A percentile compares a stretch with the other conserved stretches of the same genome.
Evolutionary conservation across 1,140 invertebrate species (phyloP).

Genomic region (Bacillus rossius): DNA sequence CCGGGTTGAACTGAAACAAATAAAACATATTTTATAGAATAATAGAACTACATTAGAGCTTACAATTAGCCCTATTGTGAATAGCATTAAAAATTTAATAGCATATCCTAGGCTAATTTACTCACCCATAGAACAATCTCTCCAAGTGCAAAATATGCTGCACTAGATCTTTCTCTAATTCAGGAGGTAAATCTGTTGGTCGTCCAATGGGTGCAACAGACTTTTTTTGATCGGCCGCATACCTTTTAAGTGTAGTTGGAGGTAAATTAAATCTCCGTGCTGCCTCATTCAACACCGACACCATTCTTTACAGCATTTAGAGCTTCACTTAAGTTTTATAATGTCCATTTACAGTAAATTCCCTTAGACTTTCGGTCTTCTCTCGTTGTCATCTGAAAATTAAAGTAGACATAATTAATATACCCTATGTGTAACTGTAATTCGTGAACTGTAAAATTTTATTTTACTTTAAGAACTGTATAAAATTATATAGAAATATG

Average conservation of each 20-base stretch:
- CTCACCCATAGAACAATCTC: background rate
- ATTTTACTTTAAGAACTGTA: no score
- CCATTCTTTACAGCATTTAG: background rate
- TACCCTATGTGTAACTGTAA: no score
- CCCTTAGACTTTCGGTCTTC: background rate
- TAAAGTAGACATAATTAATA: no score
- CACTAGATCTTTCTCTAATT: background rate
- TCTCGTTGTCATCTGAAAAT: background rate
- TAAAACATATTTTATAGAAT: background rate
- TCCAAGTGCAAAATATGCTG: slow-evolving; percentile 6
- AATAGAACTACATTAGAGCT: background rate
- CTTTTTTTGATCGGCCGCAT: background rate
- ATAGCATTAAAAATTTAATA: background rate
- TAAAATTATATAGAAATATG: no score
- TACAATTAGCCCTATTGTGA: background rate
- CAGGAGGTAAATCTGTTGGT: background rate
- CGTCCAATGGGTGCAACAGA: background rate
- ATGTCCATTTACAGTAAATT: background rate
- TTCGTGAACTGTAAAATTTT: no score
- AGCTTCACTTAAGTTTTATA: background rate
- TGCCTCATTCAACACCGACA: background rate
- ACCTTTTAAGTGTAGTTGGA: background rate
- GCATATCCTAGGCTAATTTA: background rate
- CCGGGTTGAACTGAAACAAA: background rate
- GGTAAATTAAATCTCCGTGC: background rate